Base-by-base conservation (phyloP, 2,797 vertebrate species). In the Schizothorax lantsangensis region DNA sequence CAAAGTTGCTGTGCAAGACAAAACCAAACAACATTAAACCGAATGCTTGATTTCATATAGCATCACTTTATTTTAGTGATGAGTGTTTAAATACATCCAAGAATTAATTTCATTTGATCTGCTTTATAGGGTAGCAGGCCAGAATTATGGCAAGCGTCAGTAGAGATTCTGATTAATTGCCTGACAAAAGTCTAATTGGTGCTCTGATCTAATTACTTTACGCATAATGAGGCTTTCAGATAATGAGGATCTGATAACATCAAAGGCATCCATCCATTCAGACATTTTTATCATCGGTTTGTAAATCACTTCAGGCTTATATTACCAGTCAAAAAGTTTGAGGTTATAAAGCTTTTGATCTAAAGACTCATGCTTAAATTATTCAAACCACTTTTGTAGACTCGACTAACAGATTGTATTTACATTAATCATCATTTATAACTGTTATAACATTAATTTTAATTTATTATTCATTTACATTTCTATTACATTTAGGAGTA, bases 1-100 rank as follows among this genome's bases (percentile, higher is more conserved):
- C 98, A 99, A 19, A 99, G 90, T 71, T 97, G 98, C 98, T 99
- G 93, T 17, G 89, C 83, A 88, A 68, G 77, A 23, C 5, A 10
- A 57, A 57, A 83, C 36, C n/a, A 33, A 26, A 59, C 1, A 15
- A 30, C 21, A 69, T 52, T 49, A 36, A 81, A 26, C 59, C 4
- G 1, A 77, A 79, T 6, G 14, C 40, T 38, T 15, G 12, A 62
- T 33, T 66, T 66, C n/a, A 66, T 15, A 23, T 11, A 49, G 52
- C 49, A 77, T 5, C 33, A 62, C 38, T 36, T 75, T 62, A 33
- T 17, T 19, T 49, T 11, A 64, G 12, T 38, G 23, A 54, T 82
- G 30, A 57, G 64, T 4, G 2, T 21, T 80, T 86, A 40, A 86
- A 81, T n/a, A 71, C 75, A 68, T 64, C 11, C 8, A 57, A 33